Percentiles rank a stretch among this genome's conserved stretches.
Evolutionary conservation across 1,140 invertebrate species (phyloP).

Genomic region (Cydia splendana): DNA sequence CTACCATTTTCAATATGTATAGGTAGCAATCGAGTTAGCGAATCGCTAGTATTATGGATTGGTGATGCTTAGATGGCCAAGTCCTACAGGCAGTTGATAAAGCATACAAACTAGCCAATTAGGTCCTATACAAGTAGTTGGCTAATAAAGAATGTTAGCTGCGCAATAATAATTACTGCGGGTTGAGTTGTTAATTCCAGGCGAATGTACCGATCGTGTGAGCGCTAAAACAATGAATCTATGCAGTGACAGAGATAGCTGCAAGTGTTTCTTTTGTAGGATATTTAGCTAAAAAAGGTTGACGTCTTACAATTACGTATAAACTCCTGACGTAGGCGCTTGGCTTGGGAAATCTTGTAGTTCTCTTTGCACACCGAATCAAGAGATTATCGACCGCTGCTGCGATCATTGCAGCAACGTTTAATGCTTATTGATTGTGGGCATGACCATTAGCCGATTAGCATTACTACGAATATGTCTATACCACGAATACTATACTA

Average conservation of each 20-base stretch:
- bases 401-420: background rate
- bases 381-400: background rate
- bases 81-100: background rate
- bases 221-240: slow-evolving; percentile 1
- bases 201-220: slow-evolving; percentile 6
- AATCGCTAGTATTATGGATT: background rate
- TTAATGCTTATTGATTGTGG: too few relatives aligned
- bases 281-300: background rate
- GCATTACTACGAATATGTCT: too few relatives aligned
- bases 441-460: too few relatives aligned
- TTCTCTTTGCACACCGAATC: background rate
- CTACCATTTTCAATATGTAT: background rate
- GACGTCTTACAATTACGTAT: background rate
- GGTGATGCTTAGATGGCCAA: background rate
- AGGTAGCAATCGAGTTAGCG: background rate
- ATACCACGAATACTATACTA: too few relatives aligned
- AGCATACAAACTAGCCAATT: background rate
- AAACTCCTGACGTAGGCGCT: background rate
- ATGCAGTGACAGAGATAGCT: background rate
- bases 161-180: background rate
- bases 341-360: background rate
- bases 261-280: background rate
- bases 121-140: background rate
- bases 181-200: background rate
- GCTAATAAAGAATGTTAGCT: background rate